Evolutionary conservation across 2,888 invertebrate species (phyloP).

Genomic region (Eupithecia centaureata): DNA sequence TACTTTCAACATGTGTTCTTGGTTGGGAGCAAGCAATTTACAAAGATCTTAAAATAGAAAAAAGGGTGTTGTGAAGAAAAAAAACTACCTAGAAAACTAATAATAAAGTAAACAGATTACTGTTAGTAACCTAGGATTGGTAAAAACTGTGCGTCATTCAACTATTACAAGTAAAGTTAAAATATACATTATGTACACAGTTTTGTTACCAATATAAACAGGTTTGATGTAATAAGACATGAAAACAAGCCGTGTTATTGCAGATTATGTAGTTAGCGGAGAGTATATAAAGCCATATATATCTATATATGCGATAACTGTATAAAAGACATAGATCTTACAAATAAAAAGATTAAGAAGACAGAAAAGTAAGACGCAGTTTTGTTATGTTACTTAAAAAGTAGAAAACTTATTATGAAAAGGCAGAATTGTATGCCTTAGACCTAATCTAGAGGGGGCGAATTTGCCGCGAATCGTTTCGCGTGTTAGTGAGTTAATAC

Average conservation of each 20-base stretch:
- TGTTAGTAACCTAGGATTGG: too few relatives aligned
- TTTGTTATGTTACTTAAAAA: neutral
- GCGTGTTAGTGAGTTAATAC: too few relatives aligned
- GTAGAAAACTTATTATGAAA: neutral
- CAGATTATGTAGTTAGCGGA: neutral
- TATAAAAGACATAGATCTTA: neutral
- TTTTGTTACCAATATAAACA: neutral
- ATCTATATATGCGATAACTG: neutral
- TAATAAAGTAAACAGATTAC: too few relatives aligned
- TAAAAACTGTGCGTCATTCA: neutral
- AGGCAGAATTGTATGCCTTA: neutral
- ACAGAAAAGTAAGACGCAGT: neutral
- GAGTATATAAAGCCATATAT: neutral
- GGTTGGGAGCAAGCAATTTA: too few relatives aligned
- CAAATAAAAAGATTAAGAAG: neutral
- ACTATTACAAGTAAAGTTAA: neutral
- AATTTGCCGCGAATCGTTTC: too few relatives aligned
- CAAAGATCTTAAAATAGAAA: too few relatives aligned
- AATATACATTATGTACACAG: neutral
- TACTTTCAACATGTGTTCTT: too few relatives aligned
- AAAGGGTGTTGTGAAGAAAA: too few relatives aligned
- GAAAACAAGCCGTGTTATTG: constrained; percentile 1
- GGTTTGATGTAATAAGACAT: neutral
- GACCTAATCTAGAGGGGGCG: too few relatives aligned
- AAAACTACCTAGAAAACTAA: too few relatives aligned